Evolutionary conservation across 2,113 vertebrate species (phyloP).

Genomic region (Steatornis caripensis): DNA sequence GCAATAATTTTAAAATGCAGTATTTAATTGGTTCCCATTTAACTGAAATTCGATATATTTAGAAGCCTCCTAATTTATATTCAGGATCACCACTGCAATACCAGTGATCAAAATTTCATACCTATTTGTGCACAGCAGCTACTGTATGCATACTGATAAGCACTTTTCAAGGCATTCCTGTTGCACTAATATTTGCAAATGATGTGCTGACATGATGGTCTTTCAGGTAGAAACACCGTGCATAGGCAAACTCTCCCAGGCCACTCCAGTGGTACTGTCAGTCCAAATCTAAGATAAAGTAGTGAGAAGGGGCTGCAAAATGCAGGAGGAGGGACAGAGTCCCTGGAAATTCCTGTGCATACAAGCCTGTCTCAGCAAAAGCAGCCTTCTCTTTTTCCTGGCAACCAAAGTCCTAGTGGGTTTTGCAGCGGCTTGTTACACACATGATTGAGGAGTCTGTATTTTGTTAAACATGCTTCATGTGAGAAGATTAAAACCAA

Average conservation of each 20-base stretch:
- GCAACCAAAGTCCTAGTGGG: background rate
- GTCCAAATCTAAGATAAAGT: background rate
- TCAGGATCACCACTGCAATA: slow-evolving; percentile 43
- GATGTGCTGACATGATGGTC: background rate
- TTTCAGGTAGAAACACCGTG: background rate
- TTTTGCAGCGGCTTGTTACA: background rate
- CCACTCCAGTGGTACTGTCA: background rate
- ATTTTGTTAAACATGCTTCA: background rate
- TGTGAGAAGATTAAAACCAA: background rate
- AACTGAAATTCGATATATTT: background rate
- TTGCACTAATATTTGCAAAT: background rate
- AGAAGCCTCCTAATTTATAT: slow-evolving; percentile 34
- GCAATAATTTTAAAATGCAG: background rate
- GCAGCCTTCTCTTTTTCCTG: background rate
- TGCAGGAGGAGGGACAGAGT: background rate
- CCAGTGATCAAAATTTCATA: slow-evolving; percentile 52
- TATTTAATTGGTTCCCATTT: background rate
- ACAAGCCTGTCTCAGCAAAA: background rate
- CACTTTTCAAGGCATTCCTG: background rate
- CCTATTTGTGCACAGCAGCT: slow-evolving; percentile 38
- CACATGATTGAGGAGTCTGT: background rate
- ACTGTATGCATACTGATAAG: slow-evolving; percentile 40
- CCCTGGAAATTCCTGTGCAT: background rate
- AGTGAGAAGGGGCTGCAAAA: background rate
- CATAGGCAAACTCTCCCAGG: background rate